Percentiles rank a stretch among this genome's conserved stretches.
Conservation (phyloP, 2,888 invertebrate genomes). For the Netelia inedita region DNA sequence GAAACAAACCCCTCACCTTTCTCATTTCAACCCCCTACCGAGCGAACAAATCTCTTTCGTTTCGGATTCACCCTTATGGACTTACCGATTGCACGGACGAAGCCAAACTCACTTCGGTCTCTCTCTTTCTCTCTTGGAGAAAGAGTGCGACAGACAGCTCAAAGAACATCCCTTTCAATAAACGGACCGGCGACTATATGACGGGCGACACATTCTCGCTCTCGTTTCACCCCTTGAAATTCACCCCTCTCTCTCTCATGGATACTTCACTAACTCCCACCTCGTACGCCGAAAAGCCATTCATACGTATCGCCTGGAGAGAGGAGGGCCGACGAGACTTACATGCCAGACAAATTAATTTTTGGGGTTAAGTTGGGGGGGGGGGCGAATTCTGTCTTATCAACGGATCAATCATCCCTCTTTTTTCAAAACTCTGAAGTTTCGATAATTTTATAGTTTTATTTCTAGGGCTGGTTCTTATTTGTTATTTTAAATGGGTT, state of each 20-base stretch:
- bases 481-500: no score
- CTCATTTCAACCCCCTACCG: not conserved
- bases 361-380: not conserved
- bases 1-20: conserved; percentile 22
- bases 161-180: conserved; percentile 65
- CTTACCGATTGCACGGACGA: conserved; percentile 55
- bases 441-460: no score
- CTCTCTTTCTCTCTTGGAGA: conserved; percentile 25
- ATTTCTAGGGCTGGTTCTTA: no score
- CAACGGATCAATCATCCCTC: no score
- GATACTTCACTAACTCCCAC: conserved; percentile 33
- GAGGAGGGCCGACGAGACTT: not conserved
- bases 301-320: not conserved
- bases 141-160: conserved; percentile 19
- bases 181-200: conserved; percentile 51
- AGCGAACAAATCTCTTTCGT: conserved; percentile 51
- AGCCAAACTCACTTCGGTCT: conserved; percentile 39
- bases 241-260: conserved; percentile 19
- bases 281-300: conserved; percentile 15
- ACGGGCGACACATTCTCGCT: conserved; percentile 56
- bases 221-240: conserved; percentile 30
- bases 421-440: no score
- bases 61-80: conserved; percentile 62
- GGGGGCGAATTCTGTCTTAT: no score
- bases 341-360: conserved; percentile 8